Evolutionary conservation across 2,797 vertebrate genomes (phyloP), one percentile per base, ranked within the genome.

Genomic region (Triplophysa bombifrons): DNA sequence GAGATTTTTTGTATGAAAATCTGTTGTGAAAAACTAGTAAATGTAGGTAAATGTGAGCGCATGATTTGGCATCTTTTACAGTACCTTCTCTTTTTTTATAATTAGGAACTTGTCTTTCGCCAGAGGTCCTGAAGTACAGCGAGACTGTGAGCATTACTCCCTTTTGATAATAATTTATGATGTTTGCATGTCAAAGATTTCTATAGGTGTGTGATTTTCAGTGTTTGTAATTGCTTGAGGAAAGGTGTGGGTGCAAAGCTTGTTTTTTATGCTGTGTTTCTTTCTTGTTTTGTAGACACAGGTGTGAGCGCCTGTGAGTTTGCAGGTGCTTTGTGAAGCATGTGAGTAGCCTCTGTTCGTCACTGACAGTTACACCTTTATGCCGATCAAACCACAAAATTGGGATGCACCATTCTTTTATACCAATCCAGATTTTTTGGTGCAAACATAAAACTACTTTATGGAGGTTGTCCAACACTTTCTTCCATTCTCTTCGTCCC

Each of bases 391-490:
- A 90, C 86, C 83, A 74, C 85, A 88, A 87, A 13, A 91, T 89
- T 90, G 91, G 91, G 88, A 85, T 83, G 86, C 88, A 91, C 85
- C 86, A 88, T 85, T 91, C 87, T 91, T 84, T 88, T 86, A 78
- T 89, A 91, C 85, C 88, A 91, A 88, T 88, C 91, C 90, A 89
- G 82, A 89, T 87, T 91, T 76, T 84, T 86, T 85, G 88, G 89
- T 90, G 89, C 58, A 46, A 72, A 72, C 34, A 46, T 88, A 88
- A 90, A 88, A 91, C 90, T 76, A 83, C 46, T 79, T 88, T 84
- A 85, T 90, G 90, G 89, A 89, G 90, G 87, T 85, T 82, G 86
- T 85, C 86, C 83, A 86, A 80, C 85, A 80, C 85, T 76, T 84
- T 81, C 80, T 85, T 80, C 83, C 80, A 51, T 80, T 73, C 80